phyloP scores from a whole-genome alignment of 2,888 invertebrate genomes.

The Noctuana brunneofusca region DNA sequence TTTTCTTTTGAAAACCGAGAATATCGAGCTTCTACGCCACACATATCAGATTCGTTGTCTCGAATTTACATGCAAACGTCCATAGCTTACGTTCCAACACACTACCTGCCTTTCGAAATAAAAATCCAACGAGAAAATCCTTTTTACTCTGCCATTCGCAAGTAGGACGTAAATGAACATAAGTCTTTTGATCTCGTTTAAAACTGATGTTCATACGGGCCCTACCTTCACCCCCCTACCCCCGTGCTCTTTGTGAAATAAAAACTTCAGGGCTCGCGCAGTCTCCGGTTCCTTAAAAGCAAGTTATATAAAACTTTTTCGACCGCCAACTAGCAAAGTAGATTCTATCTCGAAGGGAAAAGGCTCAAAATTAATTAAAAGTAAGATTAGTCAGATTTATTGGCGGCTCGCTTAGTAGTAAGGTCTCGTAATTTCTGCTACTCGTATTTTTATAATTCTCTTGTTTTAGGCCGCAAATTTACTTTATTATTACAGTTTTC shows the following conservation, averaged over 20 bases:
- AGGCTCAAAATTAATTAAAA: constrained; percentile 33
- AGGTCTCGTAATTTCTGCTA: constrained; percentile 6
- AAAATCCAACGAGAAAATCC: constrained; percentile 14
- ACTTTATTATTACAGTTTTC: too few species aligned
- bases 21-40: not conserved
- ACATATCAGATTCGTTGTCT: constrained; percentile 6
- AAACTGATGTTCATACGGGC: constrained; percentile 31
- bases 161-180: constrained; percentile 22
- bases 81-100: constrained; percentile 15
- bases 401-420: constrained; percentile 14
- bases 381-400: constrained; percentile 32
- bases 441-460: constrained; percentile 19
- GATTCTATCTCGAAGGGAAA: constrained; percentile 27
- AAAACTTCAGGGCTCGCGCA: constrained; percentile 27
- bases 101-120: constrained; percentile 14
- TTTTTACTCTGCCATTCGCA: not conserved
- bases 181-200: constrained; percentile 35
- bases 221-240: too few species aligned
- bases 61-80: constrained; percentile 22
- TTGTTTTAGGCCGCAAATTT: constrained; percentile 16
- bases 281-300: constrained; percentile 11
- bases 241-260: constrained; percentile 20
- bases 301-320: constrained; percentile 24
- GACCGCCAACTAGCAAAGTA: constrained; percentile 22
- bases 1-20: not conserved